A percentile compares a stretch with the other conserved stretches of the same genome.
Conservation (phyloP, 1,140 invertebrate species). For the Brachionus plicatilis region DNA sequence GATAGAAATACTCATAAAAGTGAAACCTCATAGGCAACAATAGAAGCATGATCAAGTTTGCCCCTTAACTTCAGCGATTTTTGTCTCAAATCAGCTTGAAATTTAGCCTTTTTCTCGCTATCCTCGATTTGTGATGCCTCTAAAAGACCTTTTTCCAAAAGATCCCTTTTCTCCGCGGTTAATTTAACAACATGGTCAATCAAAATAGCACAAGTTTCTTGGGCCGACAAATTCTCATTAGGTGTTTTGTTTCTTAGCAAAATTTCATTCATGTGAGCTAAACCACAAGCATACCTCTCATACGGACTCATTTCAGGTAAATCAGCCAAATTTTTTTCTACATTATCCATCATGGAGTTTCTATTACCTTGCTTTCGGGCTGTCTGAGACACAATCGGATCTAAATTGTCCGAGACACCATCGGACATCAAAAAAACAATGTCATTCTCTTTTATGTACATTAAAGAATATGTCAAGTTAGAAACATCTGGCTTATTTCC, state of each 20-base stretch:
- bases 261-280: constrained; percentile 52
- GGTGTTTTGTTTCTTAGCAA: constrained; percentile 48
- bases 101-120: constrained; percentile 46
- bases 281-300: constrained; percentile 54
- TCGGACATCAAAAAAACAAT: constrained; percentile 83
- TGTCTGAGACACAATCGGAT: constrained; percentile 66
- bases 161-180: constrained; percentile 53
- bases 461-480: constrained; percentile 82
- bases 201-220: constrained; percentile 53
- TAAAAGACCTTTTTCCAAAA: constrained; percentile 41
- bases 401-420: constrained; percentile 87
- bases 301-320: constrained; percentile 54
- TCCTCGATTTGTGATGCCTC: background rate
- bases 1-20: background rate
- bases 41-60: constrained; percentile 84
- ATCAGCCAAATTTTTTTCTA: background rate
- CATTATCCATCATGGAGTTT: background rate
- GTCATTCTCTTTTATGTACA: constrained; percentile 73
- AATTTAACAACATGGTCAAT: constrained; percentile 53
- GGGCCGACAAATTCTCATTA: constrained; percentile 53
- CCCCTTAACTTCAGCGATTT: constrained; percentile 65
- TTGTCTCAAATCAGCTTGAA: constrained; percentile 49
- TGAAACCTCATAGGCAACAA: constrained; percentile 72
- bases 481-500: constrained; percentile 80
- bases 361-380: background rate